Evolutionary conservation across 2,888 invertebrate genomes (phyloP).

Genomic region (Nebria brevicollis): DNA sequence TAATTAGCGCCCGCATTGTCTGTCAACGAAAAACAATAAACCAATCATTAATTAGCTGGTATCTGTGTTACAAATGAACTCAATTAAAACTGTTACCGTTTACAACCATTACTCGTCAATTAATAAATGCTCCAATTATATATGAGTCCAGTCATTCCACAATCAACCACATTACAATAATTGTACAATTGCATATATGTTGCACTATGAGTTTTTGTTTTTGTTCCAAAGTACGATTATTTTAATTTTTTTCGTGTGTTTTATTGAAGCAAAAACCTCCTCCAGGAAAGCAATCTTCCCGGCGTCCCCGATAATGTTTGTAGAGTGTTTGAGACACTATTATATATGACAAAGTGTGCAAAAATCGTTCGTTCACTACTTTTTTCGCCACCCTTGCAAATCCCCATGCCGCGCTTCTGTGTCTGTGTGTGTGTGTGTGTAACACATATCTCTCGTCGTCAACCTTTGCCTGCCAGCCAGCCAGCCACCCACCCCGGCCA

Average conservation of each 20-base stretch:
- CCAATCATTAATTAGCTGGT: slow-evolving; percentile 42
- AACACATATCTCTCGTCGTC: neutral
- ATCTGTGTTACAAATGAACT: slow-evolving; percentile 36
- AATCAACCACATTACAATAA: no score
- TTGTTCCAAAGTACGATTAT: neutral
- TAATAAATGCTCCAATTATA: slow-evolving; percentile 38
- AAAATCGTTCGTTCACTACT: slow-evolving; percentile 43
- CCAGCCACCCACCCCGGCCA: neutral
- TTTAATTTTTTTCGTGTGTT: neutral
- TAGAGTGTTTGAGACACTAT: slow-evolving; percentile 46
- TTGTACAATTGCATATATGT: no score
- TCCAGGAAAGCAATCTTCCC: neutral
- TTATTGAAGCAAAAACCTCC: neutral
- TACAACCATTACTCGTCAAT: slow-evolving; percentile 40
- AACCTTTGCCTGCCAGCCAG: neutral
- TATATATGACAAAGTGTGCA: slow-evolving; percentile 45
- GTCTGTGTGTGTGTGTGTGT: no score
- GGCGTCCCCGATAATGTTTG: slow-evolving; percentile 42
- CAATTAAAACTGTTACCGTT: slow-evolving; percentile 38
- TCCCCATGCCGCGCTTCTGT: neutral
- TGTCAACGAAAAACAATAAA: slow-evolving; percentile 34
- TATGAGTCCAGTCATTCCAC: no score
- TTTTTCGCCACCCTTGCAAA: slow-evolving; percentile 38
- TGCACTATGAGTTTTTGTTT: no score
- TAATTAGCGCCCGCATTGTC: slow-evolving; percentile 38